Evolutionary conservation across 2,888 invertebrate species (phyloP).

Genomic region (Polyommatus iphigenia): DNA sequence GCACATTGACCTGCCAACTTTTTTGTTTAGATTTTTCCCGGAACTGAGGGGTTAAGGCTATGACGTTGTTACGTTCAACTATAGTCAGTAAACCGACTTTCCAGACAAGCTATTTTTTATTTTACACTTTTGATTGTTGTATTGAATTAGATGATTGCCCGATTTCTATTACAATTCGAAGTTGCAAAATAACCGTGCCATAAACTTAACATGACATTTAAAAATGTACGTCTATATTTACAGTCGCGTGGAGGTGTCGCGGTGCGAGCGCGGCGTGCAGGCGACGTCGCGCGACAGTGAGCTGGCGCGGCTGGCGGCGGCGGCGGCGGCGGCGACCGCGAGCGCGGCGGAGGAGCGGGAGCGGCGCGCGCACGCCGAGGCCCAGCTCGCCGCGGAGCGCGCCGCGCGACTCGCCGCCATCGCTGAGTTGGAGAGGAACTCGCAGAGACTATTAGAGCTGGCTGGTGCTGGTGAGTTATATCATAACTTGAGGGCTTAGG

Average conservation of each 20-base stretch:
- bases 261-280: conserved; percentile 81
- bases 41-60: too few species aligned
- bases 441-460: conserved; percentile 84
- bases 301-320: conserved; percentile 80
- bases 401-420: conserved; percentile 87
- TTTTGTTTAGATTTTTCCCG: too few species aligned
- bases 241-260: conserved; percentile 66
- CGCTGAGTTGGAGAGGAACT: conserved; percentile 87
- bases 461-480: conserved; percentile 66
- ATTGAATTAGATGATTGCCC: too few species aligned
- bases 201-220: too few species aligned
- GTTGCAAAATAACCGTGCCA: too few species aligned
- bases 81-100: too few species aligned
- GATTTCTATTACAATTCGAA: too few species aligned
- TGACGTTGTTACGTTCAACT: too few species aligned
- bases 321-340: conserved; percentile 79
- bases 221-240: conserved; percentile 19
- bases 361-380: conserved; percentile 79
- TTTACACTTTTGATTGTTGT: too few species aligned
- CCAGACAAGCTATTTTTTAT: too few species aligned
- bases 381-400: conserved; percentile 83
- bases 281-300: conserved; percentile 84
- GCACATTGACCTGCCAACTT: too few species aligned
- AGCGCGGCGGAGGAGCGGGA: conserved; percentile 82
- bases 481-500: too few species aligned